Evolutionary conservation across 2,888 invertebrate species (phyloP).

Genomic region (Miltochrista miniata): DNA sequence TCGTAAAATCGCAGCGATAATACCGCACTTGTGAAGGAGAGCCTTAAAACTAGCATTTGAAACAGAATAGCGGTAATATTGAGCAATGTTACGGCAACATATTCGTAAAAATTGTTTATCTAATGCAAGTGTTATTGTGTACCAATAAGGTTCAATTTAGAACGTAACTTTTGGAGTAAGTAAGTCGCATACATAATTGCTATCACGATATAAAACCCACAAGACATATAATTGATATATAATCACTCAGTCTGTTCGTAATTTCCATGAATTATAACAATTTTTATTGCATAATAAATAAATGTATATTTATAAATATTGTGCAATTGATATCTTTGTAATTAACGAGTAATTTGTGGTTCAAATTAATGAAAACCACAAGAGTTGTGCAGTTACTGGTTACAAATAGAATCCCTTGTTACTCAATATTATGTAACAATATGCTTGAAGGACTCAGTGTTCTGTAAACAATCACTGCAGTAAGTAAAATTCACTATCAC

Average conservation of each 20-base stretch:
- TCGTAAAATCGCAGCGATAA: too few relatives aligned
- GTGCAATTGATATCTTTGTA: slow-evolving; percentile 17
- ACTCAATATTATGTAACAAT: too few relatives aligned
- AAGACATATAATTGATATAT: slow-evolving; percentile 18
- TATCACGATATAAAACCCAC: slow-evolving; percentile 8
- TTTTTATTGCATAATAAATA: slow-evolving; percentile 8
- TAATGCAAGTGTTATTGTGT: slow-evolving; percentile 9
- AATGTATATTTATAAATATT: slow-evolving; percentile 9
- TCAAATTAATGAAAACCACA: slow-evolving; percentile 6
- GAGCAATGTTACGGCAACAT: slow-evolving; percentile 2
- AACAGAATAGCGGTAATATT: slow-evolving; percentile 12
- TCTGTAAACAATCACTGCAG: too few relatives aligned
- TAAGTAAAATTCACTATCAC: too few relatives aligned
- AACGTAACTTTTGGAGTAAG: slow-evolving; percentile 21
- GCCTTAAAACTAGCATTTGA: too few relatives aligned
- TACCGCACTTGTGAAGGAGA: too few relatives aligned
- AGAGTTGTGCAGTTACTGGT: neutral
- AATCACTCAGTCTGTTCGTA: slow-evolving; percentile 12
- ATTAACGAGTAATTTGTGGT: slow-evolving; percentile 18
- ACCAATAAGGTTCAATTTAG: slow-evolving; percentile 29
- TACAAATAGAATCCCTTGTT: too few relatives aligned
- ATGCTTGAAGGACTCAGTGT: too few relatives aligned
- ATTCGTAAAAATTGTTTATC: neutral
- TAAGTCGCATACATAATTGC: slow-evolving; percentile 16
- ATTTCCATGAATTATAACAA: slow-evolving; percentile 15